Evolutionary conservation across 2,888 invertebrate species (phyloP).

Genomic region (Thysanoteuthis rhombus): DNA sequence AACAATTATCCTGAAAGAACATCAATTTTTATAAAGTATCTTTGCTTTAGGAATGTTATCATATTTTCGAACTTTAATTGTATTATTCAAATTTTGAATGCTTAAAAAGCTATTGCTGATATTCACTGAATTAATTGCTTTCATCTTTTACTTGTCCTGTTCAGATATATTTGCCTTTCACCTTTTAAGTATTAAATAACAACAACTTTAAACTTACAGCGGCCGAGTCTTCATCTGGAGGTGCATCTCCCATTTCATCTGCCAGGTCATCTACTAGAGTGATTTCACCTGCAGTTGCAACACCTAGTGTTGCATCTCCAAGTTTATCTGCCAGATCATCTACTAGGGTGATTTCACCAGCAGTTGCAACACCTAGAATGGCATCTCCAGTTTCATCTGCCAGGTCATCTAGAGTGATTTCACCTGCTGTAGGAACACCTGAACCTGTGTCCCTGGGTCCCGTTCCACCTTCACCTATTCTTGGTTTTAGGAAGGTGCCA

Average conservation of each 20-base stretch:
- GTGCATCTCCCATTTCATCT: conserved; percentile 31
- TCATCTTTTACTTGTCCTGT: neutral
- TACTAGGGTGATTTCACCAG: conserved; percentile 33
- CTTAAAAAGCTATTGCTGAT: neutral
- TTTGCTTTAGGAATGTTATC: neutral
- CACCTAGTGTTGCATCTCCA: neutral
- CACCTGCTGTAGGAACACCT: conserved; percentile 34
- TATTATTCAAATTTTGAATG: neutral
- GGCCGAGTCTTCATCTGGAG: neutral
- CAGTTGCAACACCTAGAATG: conserved; percentile 29
- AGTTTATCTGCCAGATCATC: conserved; percentile 35
- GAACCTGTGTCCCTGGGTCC: conserved; percentile 33
- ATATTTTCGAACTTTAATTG: neutral
- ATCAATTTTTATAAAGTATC: too few relatives aligned
- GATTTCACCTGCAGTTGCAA: conserved; percentile 34
- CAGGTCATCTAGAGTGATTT: conserved; percentile 34
- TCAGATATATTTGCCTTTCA: neutral
- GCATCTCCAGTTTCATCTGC: conserved; percentile 33
- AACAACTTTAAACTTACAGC: neutral
- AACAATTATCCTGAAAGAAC: neutral
- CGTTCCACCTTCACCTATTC: conserved; percentile 33
- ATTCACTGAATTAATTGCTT: neutral
- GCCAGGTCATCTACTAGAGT: conserved; percentile 34
- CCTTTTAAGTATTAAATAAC: neutral
- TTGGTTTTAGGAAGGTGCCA: conserved; percentile 32